A percentile compares a stretch with the other conserved stretches of the same genome.
Evolutionary conservation across 1,140 invertebrate species (phyloP).

Genomic region (Leptopilina clavipes): DNA sequence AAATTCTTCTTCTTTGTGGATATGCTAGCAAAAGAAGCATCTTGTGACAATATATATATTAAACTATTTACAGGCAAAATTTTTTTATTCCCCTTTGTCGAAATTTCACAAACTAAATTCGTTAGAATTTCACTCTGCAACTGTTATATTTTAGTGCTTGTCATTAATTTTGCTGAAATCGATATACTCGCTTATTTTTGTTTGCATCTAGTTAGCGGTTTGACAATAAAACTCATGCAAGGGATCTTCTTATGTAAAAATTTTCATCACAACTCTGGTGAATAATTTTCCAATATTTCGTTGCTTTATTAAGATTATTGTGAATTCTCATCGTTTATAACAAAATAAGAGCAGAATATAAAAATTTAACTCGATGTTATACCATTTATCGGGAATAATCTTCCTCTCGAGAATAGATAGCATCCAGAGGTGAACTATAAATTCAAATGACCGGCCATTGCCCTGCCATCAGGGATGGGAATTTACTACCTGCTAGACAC

Average conservation of each 20-base stretch:
- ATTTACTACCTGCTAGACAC: conserved; percentile 33
- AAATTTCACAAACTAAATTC: too few species aligned
- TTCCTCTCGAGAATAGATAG: conserved; percentile 31
- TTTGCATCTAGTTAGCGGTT: too few species aligned
- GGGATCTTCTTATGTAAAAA: not conserved
- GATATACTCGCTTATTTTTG: too few species aligned
- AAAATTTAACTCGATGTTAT: conserved; percentile 20
- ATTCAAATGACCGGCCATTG: conserved; percentile 32
- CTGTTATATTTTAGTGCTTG: not conserved
- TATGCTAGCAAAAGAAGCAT: too few species aligned
- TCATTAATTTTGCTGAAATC: too few species aligned
- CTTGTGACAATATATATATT: too few species aligned
- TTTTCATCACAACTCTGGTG: not conserved
- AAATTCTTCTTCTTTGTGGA: too few species aligned
- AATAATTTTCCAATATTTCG: conserved; percentile 5
- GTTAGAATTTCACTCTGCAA: not conserved
- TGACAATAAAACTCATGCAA: too few species aligned
- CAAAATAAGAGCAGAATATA: not conserved
- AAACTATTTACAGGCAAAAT: too few species aligned
- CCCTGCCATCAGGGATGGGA: conserved; percentile 29
- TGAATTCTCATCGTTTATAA: not conserved
- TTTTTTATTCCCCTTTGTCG: too few species aligned
- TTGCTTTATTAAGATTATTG: not conserved
- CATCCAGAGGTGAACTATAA: conserved; percentile 29
- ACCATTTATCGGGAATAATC: conserved; percentile 3